Base-by-base conservation (phyloP, 2,888 invertebrate species). In the Deilephila elpenor region DNA sequence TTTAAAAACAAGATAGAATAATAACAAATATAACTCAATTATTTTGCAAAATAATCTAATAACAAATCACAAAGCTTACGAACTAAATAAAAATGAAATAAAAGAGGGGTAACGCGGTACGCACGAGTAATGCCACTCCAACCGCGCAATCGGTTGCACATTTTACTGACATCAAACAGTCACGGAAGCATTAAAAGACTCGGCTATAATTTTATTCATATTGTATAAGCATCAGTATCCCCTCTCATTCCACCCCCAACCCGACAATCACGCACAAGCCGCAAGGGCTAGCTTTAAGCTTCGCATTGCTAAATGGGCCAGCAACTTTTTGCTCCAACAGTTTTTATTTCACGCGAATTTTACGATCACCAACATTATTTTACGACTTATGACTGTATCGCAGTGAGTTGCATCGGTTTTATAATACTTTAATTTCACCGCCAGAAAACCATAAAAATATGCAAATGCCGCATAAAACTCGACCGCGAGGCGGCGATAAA, bases 371-470 rank as follows among this genome's bases (percentile, higher is more conserved):
- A 88, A 91, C 92, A 91, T 88, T 92, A 92, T 93, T 94, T 94
- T 90, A 93, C 91, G 92, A 93, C 85, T 85, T 84, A 84, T 85
- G 88, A 85, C 88, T 90, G 89, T 91, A 91, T 91, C 87, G 91
- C 89, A 88, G 88, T 85, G 90, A 91, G 89, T 89, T 88, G 89
- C 87, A 89, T 91, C 88, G 89, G 87, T 86, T 91, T 93, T 93
- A 92, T 91, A 92, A 93, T 92, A 91, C 92, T 93, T 94, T 93
- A 94, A 94, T 94, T 94, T 91, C 90, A 89, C 93, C 93, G 93
- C 88, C 90, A 88, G 91, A 91, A 90, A 90, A 88, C 90, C 83
- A 91, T 94, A 93, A 93, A 94, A 93, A 89, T 92, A 94, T 94
- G 93, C 90, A 93, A 94, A 94, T 93, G 89, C 84, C 84, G 83